These are phyloP conservation scores for Xiphorhynchus erythropygius DNA, from an alignment of 2,797 vertebrate genomes.

Conservation along the genomic window DNA sequence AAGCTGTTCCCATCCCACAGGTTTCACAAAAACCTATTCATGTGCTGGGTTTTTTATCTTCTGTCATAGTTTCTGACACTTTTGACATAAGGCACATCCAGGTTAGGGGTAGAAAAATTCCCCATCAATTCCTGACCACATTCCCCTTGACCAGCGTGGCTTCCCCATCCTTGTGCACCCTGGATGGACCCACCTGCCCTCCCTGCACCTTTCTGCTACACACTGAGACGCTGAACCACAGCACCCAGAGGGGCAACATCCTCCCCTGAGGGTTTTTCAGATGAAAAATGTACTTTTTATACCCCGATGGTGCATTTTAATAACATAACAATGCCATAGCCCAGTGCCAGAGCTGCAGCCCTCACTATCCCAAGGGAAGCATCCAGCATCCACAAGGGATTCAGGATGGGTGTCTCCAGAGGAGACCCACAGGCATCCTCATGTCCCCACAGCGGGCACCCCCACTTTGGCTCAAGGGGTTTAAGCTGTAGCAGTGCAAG, in stretches of 20 bases:
- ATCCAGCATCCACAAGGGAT: rapidly evolving
- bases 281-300: neutral
- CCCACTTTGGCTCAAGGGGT: neutral
- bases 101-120: neutral
- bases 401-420: rapidly evolving
- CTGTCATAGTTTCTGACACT: neutral
- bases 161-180: neutral
- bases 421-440: rapidly evolving
- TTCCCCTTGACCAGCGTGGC: neutral
- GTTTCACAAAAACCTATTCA: neutral
- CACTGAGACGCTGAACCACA: neutral
- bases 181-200: neutral
- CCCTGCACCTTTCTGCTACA: neutral
- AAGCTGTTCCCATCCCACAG: neutral
- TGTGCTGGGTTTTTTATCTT: neutral
- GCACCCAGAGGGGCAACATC: rapidly evolving
- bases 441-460: rapidly evolving
- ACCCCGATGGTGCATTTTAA: neutral
- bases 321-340: neutral
- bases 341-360: neutral
- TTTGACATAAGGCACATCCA: neutral
- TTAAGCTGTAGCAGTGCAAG: conserved; percentile 42
- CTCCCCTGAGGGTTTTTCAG: neutral
- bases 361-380: rapidly evolving
- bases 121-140: neutral